Percentiles rank a stretch among this genome's conserved stretches.
These are phyloP conservation scores for Gallinago media DNA, from an alignment of 2,113 vertebrate genomes.

Conservation along the genomic window DNA sequence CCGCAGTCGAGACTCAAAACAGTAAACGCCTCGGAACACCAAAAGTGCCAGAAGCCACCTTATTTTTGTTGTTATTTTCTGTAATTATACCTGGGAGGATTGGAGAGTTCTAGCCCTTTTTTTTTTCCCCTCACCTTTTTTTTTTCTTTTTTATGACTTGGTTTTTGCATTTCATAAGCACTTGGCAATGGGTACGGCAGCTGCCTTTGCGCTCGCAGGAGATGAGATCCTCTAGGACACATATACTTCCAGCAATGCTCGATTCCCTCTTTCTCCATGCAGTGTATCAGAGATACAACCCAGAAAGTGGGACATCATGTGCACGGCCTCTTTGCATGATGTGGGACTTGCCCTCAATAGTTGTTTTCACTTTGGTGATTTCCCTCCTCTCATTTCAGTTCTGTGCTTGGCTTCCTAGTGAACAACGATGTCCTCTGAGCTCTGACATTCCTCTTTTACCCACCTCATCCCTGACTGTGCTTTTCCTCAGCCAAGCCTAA, in stretches of 20 bases:
- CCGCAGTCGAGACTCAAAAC: conserved; percentile 28
- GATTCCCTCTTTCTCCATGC: not conserved
- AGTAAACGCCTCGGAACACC: not conserved
- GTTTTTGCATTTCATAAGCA: not conserved
- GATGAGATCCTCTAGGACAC: not conserved
- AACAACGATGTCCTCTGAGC: not conserved
- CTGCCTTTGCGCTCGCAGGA: not conserved
- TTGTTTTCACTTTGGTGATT: not conserved
- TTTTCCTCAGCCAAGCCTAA: not conserved
- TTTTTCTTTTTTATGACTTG: not conserved
- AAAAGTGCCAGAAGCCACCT: conserved; percentile 39
- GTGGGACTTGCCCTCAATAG: not conserved
- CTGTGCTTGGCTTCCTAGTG: not conserved
- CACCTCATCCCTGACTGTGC: not conserved
- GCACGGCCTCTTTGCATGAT: fast-evolving
- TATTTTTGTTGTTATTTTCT: conserved; percentile 50
- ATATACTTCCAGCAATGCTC: not conserved
- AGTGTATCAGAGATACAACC: not conserved
- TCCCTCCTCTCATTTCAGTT: not conserved
- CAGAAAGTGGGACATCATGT: fast-evolving
- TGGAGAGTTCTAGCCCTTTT: not conserved
- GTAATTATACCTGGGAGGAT: conserved; percentile 40
- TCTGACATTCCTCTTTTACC: not conserved
- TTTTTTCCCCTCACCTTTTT: not conserved
- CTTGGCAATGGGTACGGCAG: not conserved